A percentile compares a stretch with the other conserved stretches of the same genome.
phyloP scores from a whole-genome alignment of 2,797 vertebrate genomes.

The Anguilla anguilla region DNA sequence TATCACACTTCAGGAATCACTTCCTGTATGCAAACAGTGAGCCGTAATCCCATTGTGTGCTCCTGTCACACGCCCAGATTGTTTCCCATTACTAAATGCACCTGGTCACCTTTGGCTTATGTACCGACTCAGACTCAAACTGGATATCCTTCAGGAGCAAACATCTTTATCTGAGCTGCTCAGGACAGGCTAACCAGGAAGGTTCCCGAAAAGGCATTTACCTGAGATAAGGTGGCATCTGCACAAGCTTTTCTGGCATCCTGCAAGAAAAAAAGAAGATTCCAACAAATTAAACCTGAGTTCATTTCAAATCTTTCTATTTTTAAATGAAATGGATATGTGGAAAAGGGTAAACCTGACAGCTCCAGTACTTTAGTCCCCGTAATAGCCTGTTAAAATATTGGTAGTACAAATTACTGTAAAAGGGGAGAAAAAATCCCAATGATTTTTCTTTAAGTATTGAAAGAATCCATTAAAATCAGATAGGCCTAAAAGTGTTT shows the following conservation, averaged over 20 bases:
- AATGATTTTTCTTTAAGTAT: too few relatives aligned
- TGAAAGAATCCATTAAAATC: too few relatives aligned
- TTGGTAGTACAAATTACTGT: too few relatives aligned
- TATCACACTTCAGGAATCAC: not conserved
- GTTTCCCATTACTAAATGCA: slow-evolving; percentile 4
- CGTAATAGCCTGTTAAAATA: too few relatives aligned
- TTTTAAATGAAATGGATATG: too few relatives aligned
- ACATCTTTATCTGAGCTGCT: not conserved
- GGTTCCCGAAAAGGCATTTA: slow-evolving; percentile 58
- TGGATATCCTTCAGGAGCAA: not conserved
- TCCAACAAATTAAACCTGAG: not conserved
- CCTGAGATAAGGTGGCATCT: slow-evolving; percentile 98
- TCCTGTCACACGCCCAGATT: not conserved
- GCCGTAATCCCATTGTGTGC: not conserved
- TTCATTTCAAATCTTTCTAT: not conserved
- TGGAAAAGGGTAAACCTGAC: too few relatives aligned
- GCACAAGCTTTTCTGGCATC: slow-evolving; percentile 99
- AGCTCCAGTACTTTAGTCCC: too few relatives aligned
- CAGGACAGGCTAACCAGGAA: not conserved
- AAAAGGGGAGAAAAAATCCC: too few relatives aligned
- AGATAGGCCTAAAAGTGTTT: too few relatives aligned
- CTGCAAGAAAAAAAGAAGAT: slow-evolving; percentile 62
- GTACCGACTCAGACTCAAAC: not conserved
- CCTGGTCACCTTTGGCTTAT: not conserved
- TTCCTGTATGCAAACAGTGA: not conserved